phyloP scores from a whole-genome alignment of 2,888 invertebrate species.

The Drosophila tanythrix region DNA sequence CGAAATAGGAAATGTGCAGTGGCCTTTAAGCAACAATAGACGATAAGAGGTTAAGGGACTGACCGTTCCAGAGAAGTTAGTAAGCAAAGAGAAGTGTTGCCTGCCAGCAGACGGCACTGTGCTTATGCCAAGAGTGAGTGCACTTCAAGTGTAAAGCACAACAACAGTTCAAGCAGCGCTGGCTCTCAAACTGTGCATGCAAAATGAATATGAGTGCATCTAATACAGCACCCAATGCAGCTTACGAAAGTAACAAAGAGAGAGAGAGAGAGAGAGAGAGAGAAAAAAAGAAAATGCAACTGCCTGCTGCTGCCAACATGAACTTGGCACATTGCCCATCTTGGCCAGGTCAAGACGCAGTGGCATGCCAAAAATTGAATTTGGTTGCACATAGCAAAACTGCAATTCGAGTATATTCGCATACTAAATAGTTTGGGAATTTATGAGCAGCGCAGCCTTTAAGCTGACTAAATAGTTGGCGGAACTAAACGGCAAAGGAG shows the following conservation, averaged over 20 bases:
- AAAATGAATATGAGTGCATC: constrained; percentile 34
- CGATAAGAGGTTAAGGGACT: constrained; percentile 63
- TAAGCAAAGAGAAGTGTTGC: constrained; percentile 40
- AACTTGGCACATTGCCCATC: constrained; percentile 64
- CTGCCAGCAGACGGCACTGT: constrained; percentile 36
- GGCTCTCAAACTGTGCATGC: constrained; percentile 52
- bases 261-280: not conserved
- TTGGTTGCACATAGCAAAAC: constrained; percentile 33
- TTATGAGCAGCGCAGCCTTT: constrained; percentile 59
- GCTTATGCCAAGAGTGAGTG: constrained; percentile 22
- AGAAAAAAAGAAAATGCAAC: constrained; percentile 6
- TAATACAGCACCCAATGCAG: constrained; percentile 28
- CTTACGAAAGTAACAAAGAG: constrained; percentile 26
- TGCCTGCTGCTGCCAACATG: constrained; percentile 24
- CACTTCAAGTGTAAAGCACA: constrained; percentile 28
- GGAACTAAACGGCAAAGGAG: constrained; percentile 19
- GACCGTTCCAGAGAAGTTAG: not conserved
- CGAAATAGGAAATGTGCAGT: constrained; percentile 4
- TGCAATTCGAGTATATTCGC: constrained; percentile 42
- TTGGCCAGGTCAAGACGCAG: constrained; percentile 44
- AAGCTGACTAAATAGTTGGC: constrained; percentile 41
- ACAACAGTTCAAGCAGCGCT: constrained; percentile 32
- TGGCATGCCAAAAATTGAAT: constrained; percentile 58
- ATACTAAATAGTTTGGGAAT: constrained; percentile 68
- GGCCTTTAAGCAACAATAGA: constrained; percentile 56